Percentiles rank a stretch among this genome's conserved stretches.
Conservation (phyloP, 2,888 invertebrate species). For the Lasius fuliginosus region DNA sequence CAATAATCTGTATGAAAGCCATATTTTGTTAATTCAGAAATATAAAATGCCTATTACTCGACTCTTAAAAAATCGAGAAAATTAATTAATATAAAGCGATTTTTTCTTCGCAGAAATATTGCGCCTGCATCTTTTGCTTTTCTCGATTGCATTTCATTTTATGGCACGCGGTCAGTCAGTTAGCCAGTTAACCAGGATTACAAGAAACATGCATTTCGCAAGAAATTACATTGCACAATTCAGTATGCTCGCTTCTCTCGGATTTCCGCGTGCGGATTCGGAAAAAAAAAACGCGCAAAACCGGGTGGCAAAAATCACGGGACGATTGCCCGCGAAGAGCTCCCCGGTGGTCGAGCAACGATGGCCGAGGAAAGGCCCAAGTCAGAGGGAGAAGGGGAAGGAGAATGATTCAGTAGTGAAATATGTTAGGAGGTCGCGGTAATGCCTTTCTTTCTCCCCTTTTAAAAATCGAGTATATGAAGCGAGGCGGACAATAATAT, state of each 20-base stretch:
- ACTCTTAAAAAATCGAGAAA: neutral
- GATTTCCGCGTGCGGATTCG: conserved; percentile 31
- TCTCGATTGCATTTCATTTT: conserved; percentile 18
- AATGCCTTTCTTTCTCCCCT: conserved; percentile 76
- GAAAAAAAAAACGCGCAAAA: conserved; percentile 37
- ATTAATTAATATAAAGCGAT: conserved; percentile 16
- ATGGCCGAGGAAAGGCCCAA: conserved; percentile 18
- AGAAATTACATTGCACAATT: neutral
- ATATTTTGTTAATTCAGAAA: neutral
- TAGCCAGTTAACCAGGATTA: conserved; percentile 15
- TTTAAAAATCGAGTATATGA: conserved; percentile 79
- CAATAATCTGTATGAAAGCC: neutral
- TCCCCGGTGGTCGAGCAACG: conserved; percentile 54
- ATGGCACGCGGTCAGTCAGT: neutral
- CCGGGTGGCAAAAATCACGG: conserved; percentile 31
- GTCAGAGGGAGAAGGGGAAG: conserved; percentile 43
- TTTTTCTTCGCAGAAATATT: neutral
- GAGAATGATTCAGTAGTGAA: conserved; percentile 79
- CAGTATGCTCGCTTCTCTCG: conserved; percentile 23
- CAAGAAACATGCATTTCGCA: conserved; percentile 9
- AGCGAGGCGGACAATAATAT: conserved; percentile 81
- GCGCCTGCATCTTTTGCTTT: neutral
- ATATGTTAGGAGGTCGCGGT: conserved; percentile 78
- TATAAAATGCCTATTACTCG: neutral
- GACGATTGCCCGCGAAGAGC: conserved; percentile 43